Evolutionary conservation across 2,888 invertebrate species (phyloP).

Genomic region (Beris chalybata): DNA sequence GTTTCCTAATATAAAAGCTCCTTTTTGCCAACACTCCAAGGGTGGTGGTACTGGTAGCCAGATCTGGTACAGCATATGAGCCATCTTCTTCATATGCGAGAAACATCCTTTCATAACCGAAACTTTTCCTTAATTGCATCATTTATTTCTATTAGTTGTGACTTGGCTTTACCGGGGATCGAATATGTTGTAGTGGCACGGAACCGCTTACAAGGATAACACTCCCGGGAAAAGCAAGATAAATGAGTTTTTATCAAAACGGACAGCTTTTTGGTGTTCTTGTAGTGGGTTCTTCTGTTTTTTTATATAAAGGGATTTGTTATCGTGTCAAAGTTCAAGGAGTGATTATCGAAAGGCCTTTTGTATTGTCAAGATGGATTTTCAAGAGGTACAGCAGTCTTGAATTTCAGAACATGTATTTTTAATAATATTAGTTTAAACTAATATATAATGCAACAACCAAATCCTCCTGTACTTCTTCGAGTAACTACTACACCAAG

Average conservation of each 20-base stretch:
- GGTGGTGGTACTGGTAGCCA: conserved; percentile 1
- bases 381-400: too few relatives aligned
- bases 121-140: conserved; percentile 32
- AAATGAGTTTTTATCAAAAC: conserved; percentile 29
- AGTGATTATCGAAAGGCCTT: not conserved
- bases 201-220: conserved; percentile 12
- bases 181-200: not conserved
- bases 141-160: conserved; percentile 34
- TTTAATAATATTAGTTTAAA: too few relatives aligned
- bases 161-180: conserved; percentile 12
- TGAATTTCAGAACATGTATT: too few relatives aligned
- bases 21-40: not conserved
- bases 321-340: not conserved
- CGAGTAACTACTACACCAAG: too few relatives aligned
- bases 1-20: conserved; percentile 13
- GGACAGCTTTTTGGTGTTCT: conserved; percentile 17
- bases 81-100: not conserved
- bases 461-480: too few relatives aligned
- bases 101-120: conserved; percentile 31
- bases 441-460: too few relatives aligned
- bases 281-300: conserved; percentile 1
- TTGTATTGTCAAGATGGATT: not conserved
- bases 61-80: not conserved
- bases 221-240: conserved; percentile 17
- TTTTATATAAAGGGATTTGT: not conserved